Evolutionary conservation across 1,140 invertebrate species (phyloP).

Genomic region (Tetragonula clypearis): DNA sequence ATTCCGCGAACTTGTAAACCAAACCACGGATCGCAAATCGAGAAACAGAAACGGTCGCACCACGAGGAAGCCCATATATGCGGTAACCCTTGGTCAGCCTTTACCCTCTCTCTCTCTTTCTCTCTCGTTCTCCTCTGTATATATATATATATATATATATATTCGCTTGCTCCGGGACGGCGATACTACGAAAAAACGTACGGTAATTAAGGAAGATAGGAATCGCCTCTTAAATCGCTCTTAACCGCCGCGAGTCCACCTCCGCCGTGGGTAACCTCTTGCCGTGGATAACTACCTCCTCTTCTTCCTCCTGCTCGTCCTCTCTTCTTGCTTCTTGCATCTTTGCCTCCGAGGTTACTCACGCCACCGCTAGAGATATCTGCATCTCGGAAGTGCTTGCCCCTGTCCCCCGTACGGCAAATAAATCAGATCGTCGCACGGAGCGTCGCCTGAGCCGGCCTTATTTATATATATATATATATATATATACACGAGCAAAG

Average conservation of each 20-base stretch:
- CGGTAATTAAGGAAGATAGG: conserved; percentile 75
- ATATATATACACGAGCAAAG: not conserved
- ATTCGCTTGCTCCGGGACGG: not conserved
- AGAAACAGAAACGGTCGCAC: conserved; percentile 53
- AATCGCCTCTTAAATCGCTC: conserved; percentile 72
- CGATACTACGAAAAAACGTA: conserved; percentile 70
- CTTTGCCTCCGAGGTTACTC: conserved; percentile 32
- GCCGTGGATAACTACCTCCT: conserved; percentile 37
- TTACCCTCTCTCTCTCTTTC: not conserved
- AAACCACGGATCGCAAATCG: conserved; percentile 63
- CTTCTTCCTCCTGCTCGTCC: not conserved
- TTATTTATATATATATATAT: conserved; percentile 12
- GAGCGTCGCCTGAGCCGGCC: conserved; percentile 10
- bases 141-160: not conserved
- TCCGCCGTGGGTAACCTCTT: conserved; percentile 56
- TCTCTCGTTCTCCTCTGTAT: too few species aligned
- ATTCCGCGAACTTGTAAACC: conserved; percentile 66
- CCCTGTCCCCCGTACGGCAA: conserved; percentile 37
- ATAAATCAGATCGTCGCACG: conserved; percentile 48
- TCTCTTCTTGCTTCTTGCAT: not conserved
- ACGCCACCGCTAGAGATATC: conserved; percentile 62
- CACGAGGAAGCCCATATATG: conserved; percentile 60
- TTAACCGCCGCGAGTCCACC: conserved; percentile 63
- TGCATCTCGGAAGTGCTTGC: conserved; percentile 63
- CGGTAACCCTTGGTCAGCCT: conserved; percentile 46